Evolutionary conservation across 1,140 invertebrate species (phyloP), one percentile per base, ranked within the genome.

Genomic region (Procambarus clarkii): DNA sequence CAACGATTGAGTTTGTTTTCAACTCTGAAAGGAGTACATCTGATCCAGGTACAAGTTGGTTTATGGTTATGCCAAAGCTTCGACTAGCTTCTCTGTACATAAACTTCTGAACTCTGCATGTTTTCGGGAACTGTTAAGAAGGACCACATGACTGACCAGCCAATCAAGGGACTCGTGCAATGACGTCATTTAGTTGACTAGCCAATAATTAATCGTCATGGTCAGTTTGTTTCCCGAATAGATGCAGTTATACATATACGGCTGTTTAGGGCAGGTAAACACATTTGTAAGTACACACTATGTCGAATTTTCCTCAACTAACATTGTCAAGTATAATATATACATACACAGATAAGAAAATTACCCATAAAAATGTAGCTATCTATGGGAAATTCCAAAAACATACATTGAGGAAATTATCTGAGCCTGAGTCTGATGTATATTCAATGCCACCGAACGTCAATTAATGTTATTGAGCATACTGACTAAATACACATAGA

Each of bases 1-100:
- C 21, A 34, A 74, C 24, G 24, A 74, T 74, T 74, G 54, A 58
- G 7, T 58, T 58, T 9, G 13, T 21, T 64, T 64, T 64, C 18
- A 64, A 74, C 69, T 74, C 8, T 18, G 50, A 34, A 34, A 54
- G 11, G 21, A 69, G 21, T 74, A 34, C 34, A 34, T 74, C 69
- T 74, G 69, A 74, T 74, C 34, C 69, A 74, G 69, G 69, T 74
- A 74, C 69, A 74, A 74, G 60, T 11, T 18, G 60, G 34, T 9
- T 69, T 18, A 74, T 34, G n/a, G n/a, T 74, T 34, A 34, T 74
- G 69, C 69, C 69, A 74, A 74, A 74, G 69, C 69, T 74, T 74
- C 69, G 7, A 34, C 24, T 3, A 34, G 69, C 69, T 74, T 74
- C 8, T 21, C 34, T 34, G n/a, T 34, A 8, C 15, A 34, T 11